Evolutionary conservation across 1,140 invertebrate genomes (phyloP).

Genomic region (Acromyrmex heyeri): DNA sequence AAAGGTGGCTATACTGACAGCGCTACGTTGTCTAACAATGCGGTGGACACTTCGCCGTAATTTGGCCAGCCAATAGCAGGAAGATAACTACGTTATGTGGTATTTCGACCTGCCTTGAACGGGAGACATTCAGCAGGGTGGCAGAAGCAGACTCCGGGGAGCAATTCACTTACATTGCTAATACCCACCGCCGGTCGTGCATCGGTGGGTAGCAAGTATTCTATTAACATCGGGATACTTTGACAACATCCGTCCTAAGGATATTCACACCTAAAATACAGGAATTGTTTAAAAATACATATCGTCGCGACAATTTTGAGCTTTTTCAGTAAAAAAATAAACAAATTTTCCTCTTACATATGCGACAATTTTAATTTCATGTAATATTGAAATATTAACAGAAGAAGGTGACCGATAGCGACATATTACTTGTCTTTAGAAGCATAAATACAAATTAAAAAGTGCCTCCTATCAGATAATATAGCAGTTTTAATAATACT

Average conservation of each 20-base stretch:
- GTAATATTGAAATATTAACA: no score
- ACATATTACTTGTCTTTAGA: no score
- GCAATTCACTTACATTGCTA: constrained; percentile 71
- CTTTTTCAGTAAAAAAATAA: background rate
- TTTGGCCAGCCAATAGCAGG: constrained; percentile 54
- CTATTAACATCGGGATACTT: constrained; percentile 67
- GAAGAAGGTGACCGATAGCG: no score
- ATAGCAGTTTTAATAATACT: no score
- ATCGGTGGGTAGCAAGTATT: constrained; percentile 44
- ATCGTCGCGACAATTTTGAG: background rate
- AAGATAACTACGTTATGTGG: constrained; percentile 66
- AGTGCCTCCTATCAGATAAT: no score
- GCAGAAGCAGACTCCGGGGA: constrained; percentile 50
- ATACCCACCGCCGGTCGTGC: constrained; percentile 51
- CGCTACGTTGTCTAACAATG: constrained; percentile 46
- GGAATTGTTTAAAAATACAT: background rate
- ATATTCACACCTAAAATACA: constrained; percentile 22
- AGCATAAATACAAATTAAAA: no score
- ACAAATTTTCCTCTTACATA: background rate
- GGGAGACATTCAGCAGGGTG: constrained; percentile 62
- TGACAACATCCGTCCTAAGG: constrained; percentile 6
- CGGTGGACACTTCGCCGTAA: constrained; percentile 44
- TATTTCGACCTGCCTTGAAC: constrained; percentile 30
- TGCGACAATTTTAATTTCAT: background rate
- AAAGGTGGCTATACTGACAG: constrained; percentile 33